phyloP scores from a whole-genome alignment of 1,140 invertebrate species.

The Leptinotarsa texana region DNA sequence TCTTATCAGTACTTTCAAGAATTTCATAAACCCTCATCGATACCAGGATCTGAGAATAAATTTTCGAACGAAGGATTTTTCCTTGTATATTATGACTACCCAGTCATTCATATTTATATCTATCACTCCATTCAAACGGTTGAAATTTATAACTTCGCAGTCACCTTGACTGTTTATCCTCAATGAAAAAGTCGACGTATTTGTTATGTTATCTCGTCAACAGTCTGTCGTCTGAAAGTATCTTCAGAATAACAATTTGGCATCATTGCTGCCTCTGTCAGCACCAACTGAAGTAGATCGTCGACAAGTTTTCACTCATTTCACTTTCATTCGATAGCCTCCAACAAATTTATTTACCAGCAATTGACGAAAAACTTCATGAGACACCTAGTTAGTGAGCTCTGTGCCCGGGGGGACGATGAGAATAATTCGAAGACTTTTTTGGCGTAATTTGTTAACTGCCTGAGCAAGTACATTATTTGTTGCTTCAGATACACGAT shows the following conservation, averaged over 20 bases:
- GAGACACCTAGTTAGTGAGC: constrained; percentile 5
- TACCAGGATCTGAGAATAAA: no score
- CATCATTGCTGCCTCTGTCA: not conserved
- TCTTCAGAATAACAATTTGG: not conserved
- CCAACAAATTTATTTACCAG: constrained; percentile 32
- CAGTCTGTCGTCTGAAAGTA: no score
- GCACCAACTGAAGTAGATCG: constrained; percentile 28
- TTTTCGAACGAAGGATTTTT: no score
- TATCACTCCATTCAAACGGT: no score
- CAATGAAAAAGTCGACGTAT: no score
- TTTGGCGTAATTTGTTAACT: not conserved
- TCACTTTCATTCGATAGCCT: constrained; percentile 51
- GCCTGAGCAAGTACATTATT: not conserved
- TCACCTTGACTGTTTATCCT: no score
- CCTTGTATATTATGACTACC: no score
- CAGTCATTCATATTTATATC: no score
- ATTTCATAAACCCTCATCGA: no score
- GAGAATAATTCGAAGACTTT: not conserved
- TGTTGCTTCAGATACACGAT: not conserved
- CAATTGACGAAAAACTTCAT: constrained; percentile 26
- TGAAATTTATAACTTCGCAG: no score
- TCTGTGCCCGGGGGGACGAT: not conserved
- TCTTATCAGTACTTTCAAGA: no score
- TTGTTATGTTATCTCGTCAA: no score
- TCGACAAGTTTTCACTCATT: constrained; percentile 50